Evolutionary conservation across 2,113 vertebrate genomes (phyloP).

Genomic region (Apodemus sylvaticus): DNA sequence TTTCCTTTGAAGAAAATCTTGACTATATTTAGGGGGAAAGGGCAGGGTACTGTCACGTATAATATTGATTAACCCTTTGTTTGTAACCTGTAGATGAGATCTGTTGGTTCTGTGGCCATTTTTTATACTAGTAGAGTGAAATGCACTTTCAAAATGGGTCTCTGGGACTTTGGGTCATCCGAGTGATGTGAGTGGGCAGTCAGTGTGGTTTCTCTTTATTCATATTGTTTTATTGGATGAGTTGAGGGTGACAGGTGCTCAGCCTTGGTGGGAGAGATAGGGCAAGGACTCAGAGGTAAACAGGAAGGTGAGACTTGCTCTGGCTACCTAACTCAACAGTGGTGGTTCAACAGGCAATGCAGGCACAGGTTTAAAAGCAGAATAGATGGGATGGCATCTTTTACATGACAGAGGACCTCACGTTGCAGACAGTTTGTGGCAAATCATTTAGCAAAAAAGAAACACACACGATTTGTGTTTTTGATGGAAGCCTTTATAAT

Average conservation of each 20-base stretch:
- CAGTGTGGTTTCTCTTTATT: not conserved
- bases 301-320: not conserved
- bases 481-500: conserved; percentile 2
- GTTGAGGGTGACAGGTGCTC: too few species aligned
- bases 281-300: rapidly evolving
- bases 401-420: not conserved
- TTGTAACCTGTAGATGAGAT: not conserved
- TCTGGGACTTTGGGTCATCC: not conserved
- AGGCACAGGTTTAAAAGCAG: not conserved
- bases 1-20: not conserved
- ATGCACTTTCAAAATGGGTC: not conserved
- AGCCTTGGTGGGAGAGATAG: not conserved
- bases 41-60: not conserved
- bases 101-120: not conserved
- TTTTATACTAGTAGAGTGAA: not conserved
- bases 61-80: not conserved
- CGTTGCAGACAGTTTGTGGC: not conserved
- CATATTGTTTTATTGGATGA: not conserved
- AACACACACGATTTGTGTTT: not conserved
- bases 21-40: not conserved
- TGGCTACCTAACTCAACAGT: not conserved
- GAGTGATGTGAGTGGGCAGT: too few species aligned
- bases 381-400: too few species aligned
- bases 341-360: not conserved
- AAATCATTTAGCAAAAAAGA: conserved; percentile 9